These are phyloP conservation scores for Noturus placidus DNA, from an alignment of 2,113 vertebrate genomes.

Conservation along the genomic window DNA sequence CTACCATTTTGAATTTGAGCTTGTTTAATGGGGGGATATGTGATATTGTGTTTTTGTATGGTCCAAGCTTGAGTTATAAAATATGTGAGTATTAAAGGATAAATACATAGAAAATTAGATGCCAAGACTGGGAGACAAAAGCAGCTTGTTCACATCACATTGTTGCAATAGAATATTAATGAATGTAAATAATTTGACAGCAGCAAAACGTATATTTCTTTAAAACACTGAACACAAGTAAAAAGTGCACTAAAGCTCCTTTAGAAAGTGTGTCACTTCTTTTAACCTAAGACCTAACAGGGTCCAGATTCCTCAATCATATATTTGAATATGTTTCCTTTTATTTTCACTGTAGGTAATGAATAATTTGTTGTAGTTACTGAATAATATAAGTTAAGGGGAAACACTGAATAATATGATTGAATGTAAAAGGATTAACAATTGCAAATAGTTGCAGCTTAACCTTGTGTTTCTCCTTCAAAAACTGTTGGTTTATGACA, in stretches of 20 bases:
- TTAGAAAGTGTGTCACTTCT: neutral
- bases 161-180: neutral
- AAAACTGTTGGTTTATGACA: neutral
- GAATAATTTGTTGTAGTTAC: neutral
- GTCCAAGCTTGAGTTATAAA: neutral
- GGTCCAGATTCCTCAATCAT: neutral
- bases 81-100: neutral
- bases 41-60: neutral
- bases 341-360: neutral
- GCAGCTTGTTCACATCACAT: neutral
- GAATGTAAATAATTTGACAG: neutral
- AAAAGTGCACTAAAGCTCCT: neutral
- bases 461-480: neutral
- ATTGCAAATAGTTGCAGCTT: neutral
- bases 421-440: neutral
- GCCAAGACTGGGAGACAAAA: neutral
- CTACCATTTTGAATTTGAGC: neutral
- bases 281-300: neutral
- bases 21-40: neutral
- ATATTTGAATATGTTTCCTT: neutral
- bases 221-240: neutral
- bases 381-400: neutral
- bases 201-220: neutral
- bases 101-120: neutral
- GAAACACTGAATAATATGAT: neutral